Evolutionary conservation across 2,888 invertebrate species (phyloP).

Genomic region (Apamea anceps): DNA sequence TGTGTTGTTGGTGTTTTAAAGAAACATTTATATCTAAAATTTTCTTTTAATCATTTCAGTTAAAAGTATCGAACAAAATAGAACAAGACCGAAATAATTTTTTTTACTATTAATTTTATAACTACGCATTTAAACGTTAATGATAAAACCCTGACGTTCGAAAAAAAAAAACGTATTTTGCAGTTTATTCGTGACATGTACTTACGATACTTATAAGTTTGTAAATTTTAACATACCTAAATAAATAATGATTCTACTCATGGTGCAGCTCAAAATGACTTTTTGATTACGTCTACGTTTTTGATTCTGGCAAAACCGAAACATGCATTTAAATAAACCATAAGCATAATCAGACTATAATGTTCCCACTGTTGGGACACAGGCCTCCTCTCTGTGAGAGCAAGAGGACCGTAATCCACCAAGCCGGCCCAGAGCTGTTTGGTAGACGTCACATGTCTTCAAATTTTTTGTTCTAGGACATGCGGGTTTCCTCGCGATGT

Average conservation of each 20-base stretch:
- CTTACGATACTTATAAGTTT: background rate
- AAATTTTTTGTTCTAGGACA: too few species aligned
- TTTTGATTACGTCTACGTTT: background rate
- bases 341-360: too few species aligned
- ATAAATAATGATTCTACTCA: background rate
- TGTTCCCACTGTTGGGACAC: too few species aligned
- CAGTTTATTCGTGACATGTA: background rate
- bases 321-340: background rate
- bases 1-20: background rate
- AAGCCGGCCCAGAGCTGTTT: too few species aligned
- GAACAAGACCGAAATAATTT: accelerated
- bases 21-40: background rate
- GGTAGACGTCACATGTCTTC: too few species aligned
- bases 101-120: background rate
- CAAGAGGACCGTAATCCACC: too few species aligned
- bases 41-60: background rate
- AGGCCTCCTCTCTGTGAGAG: too few species aligned
- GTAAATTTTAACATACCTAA: background rate
- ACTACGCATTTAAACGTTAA: background rate
- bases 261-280: background rate
- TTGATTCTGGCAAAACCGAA: background rate
- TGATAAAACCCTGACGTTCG: background rate
- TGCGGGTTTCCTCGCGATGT: too few species aligned
- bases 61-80: too few species aligned
- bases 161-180: background rate